Base-by-base conservation (phyloP, 2,113 vertebrate species). In the Microtus richardsoni region DNA sequence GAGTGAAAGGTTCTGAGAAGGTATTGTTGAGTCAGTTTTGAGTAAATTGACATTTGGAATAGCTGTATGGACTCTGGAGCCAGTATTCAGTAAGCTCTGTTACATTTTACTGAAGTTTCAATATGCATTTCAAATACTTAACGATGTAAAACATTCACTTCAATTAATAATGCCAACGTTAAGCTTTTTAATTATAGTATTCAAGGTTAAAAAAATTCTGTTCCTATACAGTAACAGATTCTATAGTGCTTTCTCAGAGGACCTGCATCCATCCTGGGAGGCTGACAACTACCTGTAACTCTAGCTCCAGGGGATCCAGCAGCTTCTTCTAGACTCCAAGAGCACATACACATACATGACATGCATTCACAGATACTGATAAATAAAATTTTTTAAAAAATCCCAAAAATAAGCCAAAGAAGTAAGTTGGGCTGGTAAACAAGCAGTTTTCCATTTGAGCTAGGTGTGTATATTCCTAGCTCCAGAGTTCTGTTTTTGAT, bases 81-180 rank as follows among this genome's bases (percentile, higher is more conserved):
- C 19, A 70, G 33, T 36, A 60, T 82, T 75, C 33, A 75, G 36
- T 39, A 70, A 39, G 66, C 26, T 47, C 62, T 62, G 22, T 13
- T 13, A 83, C 16, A 79, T 21, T n/a, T 17, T 28, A 64, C 17
- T 54, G n/a, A 94, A 83, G 28, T 54, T 71, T 93, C 33, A 89
- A 60, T 94, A 44, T 47, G 78, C 52, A 30, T 85, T 91, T 88
- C 60, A 93, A 49, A 86, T 94, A 74, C 33, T 78, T 39, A 95
- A 14, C 7, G 24, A 47, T 84, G 24, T 95, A 66, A 84, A n/a
- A 78, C 47, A 49, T 95, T 88, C 39, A 79, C 17, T 5, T 91
- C 30, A 87, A 5, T 88, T 22, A 62, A 30, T 26, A 84, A 30
- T 44, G 28, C 7, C 22, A 78, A 84, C 9, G n/a, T 66, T 19